Evolutionary conservation across 2,797 vertebrate species (phyloP).

Genomic region (Rhabdophis nuchalis): DNA sequence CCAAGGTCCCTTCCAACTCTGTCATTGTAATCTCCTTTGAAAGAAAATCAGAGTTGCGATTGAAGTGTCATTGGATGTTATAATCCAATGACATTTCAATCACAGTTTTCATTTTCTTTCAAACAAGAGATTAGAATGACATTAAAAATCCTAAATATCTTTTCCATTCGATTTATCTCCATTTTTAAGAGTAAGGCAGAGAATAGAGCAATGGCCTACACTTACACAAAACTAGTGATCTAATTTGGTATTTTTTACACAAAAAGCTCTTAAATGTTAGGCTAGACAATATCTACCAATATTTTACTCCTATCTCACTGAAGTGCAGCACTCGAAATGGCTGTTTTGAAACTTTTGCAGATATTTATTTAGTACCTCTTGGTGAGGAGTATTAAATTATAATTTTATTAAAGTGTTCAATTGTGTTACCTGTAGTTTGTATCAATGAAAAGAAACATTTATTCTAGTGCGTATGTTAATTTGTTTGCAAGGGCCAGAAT

Average conservation of each 20-base stretch:
- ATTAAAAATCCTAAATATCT: not conserved
- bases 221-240: not conserved
- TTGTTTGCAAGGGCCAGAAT: not conserved
- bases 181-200: not conserved
- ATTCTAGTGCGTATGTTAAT: not conserved
- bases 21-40: not conserved
- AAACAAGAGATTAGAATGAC: not conserved
- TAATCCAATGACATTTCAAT: not conserved
- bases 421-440: not conserved
- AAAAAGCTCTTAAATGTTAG: not conserved
- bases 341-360: not conserved
- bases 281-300: not conserved
- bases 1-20: not conserved
- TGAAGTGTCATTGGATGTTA: not conserved
- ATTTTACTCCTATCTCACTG: not conserved
- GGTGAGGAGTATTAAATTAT: not conserved
- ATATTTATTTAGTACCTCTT: not conserved
- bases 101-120: not conserved
- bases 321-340: accelerated
- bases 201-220: not conserved
- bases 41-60: not conserved
- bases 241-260: not conserved
- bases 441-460: not conserved
- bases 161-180: not conserved
- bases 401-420: not conserved